Conservation (phyloP, 1,140 invertebrate species). For the Littorina saxatilis region DNA sequence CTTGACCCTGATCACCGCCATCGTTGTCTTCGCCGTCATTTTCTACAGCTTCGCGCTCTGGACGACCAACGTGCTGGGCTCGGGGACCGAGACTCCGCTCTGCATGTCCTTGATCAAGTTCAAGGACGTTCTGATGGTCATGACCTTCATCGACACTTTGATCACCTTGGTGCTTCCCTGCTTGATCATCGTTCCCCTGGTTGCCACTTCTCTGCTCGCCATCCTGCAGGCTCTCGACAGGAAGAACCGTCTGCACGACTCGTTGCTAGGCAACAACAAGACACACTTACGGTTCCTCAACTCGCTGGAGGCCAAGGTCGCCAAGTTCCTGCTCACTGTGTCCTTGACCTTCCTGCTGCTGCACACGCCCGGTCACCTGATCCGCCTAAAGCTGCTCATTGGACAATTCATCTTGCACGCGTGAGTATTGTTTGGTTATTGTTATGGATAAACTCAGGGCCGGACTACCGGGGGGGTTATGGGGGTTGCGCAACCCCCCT, state of each 20-base stretch:
- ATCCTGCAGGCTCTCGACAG: conserved; percentile 54
- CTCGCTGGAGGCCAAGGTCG: conserved; percentile 28
- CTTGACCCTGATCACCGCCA: conserved; percentile 50
- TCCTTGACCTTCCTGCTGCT: conserved; percentile 87
- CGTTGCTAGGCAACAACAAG: conserved; percentile 35
- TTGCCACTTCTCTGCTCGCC: conserved; percentile 18
- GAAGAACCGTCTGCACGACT: conserved; percentile 76
- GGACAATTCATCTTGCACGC: conserved; percentile 19
- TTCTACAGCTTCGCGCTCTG: conserved; percentile 67
- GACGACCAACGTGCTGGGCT: conserved; percentile 43
- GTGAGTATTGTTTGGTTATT: too few species aligned
- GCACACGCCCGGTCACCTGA: conserved; percentile 82
- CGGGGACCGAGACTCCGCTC: not conserved
- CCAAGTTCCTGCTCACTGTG: conserved; percentile 81
- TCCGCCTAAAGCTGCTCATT: conserved; percentile 69
- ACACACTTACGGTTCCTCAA: conserved; percentile 14
- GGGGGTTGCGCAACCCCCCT: too few species aligned
- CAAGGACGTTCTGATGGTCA: conserved; percentile 74
- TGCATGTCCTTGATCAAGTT: conserved; percentile 41
- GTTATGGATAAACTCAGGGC: too few species aligned
- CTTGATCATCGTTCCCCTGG: conserved; percentile 38
- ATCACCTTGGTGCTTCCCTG: conserved; percentile 39
- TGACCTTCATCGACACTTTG: conserved; percentile 73
- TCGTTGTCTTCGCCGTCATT: conserved; percentile 51
- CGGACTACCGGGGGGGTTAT: too few species aligned